Base-by-base conservation (phyloP, 2,113 vertebrate genomes). In the Eubucco bourcierii region DNA sequence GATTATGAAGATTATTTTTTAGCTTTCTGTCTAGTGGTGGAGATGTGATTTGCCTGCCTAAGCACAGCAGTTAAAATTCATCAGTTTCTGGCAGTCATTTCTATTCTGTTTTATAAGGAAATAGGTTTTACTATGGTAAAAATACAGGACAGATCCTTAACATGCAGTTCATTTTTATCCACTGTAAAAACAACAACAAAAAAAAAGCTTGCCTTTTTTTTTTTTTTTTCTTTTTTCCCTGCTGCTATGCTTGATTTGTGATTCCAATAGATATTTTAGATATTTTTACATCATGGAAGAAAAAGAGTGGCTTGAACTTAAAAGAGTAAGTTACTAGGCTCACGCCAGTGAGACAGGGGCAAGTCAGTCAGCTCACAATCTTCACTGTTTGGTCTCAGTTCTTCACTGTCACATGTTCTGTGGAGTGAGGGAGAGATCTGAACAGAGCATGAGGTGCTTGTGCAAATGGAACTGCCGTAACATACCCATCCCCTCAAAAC, bases 81-180 rank as follows among this genome's bases (percentile, higher is more conserved):
- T 64, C 41, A 6, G 19, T 91, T 95, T 91, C 86, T 86, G 56
- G 37, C 41, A 90, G 37, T 52, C 21, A 44, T 72, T 94, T 80
- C 21, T 84, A 9, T 78, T 70, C 10, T 72, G 80, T 90, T 94
- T 92, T 64, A 75, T 87, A 67, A 93, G 59, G 60, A 93, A 96
- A 86, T 31, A 67, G 11, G 71, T 88, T 88, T 90, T 84, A 66
- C 59, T 88, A 3, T 47, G 18, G 41, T 81, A 82, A 95, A 95
- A 94, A 80, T 67, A 95, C 41, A 66, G 47, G 56, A 71, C 37
- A 41, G 90, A 90, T 47, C 34, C 46, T 80, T 80, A 64, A 80
- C 44, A 15, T 76, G 59, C 75, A 76, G 20, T 82, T 86, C 47
- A 67, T 80, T 90, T 91, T 60, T 87, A 67, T 39, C 79, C 4